These are phyloP conservation scores for Seira musarum DNA, from an alignment of 2,888 invertebrate genomes.

Conservation along the genomic window DNA sequence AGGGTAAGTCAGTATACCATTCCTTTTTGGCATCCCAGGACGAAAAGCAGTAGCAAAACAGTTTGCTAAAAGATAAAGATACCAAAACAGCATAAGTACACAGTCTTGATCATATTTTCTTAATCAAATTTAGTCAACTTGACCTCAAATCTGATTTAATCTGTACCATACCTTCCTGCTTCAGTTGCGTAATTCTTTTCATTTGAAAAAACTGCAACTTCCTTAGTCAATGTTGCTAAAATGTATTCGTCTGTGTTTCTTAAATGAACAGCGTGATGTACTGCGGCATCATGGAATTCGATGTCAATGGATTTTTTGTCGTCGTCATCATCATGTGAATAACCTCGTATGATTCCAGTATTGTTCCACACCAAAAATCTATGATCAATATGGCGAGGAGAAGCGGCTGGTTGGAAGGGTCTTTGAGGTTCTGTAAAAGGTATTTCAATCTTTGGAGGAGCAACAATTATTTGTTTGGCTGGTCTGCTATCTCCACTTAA, in stretches of 20 bases:
- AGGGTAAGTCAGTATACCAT: conserved; percentile 86
- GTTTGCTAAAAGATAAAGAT: conserved; percentile 75
- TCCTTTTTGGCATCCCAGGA: conserved; percentile 82
- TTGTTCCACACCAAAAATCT: conserved; percentile 92
- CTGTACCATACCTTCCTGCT: conserved; percentile 54
- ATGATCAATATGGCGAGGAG: conserved; percentile 86
- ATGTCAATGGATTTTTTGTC: conserved; percentile 86
- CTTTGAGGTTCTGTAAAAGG: conserved; percentile 75
- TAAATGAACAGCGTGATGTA: conserved; percentile 92
- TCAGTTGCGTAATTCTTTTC: conserved; percentile 70
- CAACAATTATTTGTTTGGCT: neutral
- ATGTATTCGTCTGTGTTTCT: conserved; percentile 89
- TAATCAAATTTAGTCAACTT: no score
- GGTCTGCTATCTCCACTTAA: conserved; percentile 27
- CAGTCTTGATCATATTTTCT: no score
- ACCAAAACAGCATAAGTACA: conserved; percentile 3
- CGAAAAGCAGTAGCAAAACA: conserved; percentile 83
- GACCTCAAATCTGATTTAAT: neutral
- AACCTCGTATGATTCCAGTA: conserved; percentile 90
- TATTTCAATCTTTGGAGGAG: conserved; percentile 43
- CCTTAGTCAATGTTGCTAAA: conserved; percentile 88
- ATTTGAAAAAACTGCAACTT: conserved; percentile 85
- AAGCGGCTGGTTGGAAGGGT: conserved; percentile 93
- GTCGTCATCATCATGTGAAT: conserved; percentile 76
- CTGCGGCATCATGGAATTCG: conserved; percentile 92